Base-by-base conservation (phyloP, 2,113 vertebrate genomes). In the Buteo buteo region DNA sequence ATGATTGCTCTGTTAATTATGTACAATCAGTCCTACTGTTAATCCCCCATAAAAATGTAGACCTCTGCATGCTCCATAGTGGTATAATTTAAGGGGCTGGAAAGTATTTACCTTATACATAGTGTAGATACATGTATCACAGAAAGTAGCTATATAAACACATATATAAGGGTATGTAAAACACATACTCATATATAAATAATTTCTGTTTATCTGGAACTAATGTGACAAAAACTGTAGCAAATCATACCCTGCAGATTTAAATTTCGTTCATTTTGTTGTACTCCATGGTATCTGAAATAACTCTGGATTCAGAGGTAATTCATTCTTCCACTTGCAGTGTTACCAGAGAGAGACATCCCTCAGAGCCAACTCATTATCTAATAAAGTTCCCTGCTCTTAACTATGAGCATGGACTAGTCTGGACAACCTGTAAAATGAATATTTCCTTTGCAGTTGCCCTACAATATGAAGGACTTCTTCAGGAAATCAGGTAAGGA, bases 1-100 rank as follows among this genome's bases (percentile, higher is more conserved):
- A n/a, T 65, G 76, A 80, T 66, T 80, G 49, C 74, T 93, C 79
- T 86, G 45, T 90, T 93, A 93, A 88, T 95, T 86, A 92, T 10
- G 64, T 54, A 55, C 42, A 93, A 78, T 96, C 83, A 88, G 34
- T 76, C 34, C 65, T 67, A 38, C 76, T 91, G 83, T 86, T 88
- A 92, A 86, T 88, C 36, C 65, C 52, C 44, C 13, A 29, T 10
- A 80, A 82, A 90, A 93, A 42, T 20, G 16, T 5, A 88, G 44
- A 91, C 24, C 31, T 93, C 62, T 29, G 10, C 49, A 16, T 82
- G 70, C 38, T 94, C 36, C 26, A 32, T 18, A 31, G 50, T 34
- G 20, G 28, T 59, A 52, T 29, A 65, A 82, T 87, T 93, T 54
- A 69, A 82, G 36, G 52, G 34, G 34, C 45, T 64, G 38, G 38